A percentile compares a stretch with the other conserved stretches of the same genome.
These are phyloP conservation scores for Loris lydekkerianus DNA, from an alignment of 2,797 vertebrate species.

Conservation along the genomic window DNA sequence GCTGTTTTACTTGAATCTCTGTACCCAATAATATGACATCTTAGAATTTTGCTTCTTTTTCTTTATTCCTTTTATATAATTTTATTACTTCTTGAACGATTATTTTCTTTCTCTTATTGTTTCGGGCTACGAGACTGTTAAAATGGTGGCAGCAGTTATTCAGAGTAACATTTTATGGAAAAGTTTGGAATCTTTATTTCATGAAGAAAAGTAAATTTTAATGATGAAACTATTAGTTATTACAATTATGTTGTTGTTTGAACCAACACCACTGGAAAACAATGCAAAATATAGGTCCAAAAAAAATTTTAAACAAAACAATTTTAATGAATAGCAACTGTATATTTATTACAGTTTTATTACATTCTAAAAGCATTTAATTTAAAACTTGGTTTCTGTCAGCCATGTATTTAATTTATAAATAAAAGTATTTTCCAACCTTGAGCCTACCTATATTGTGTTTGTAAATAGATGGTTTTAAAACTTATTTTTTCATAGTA, in stretches of 20 bases:
- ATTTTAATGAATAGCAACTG: constrained; percentile 65
- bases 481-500: constrained; percentile 33
- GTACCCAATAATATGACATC: constrained; percentile 19
- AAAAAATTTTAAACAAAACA: constrained; percentile 45
- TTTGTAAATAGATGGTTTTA: constrained; percentile 21
- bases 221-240: constrained; percentile 66
- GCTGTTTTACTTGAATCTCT: constrained; percentile 57
- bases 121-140: constrained; percentile 49
- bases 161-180: constrained; percentile 64
- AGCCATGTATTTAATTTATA: constrained; percentile 64
- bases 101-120: constrained; percentile 66
- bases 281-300: neutral
- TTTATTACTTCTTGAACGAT: constrained; percentile 66
- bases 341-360: constrained; percentile 61
- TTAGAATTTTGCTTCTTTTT: constrained; percentile 53
- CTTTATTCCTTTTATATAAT: constrained; percentile 65
- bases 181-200: constrained; percentile 55
- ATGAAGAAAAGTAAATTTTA: constrained; percentile 67
- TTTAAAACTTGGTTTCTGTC: constrained; percentile 66
- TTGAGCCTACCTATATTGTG: constrained; percentile 26
- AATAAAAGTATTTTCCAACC: neutral
- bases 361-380: constrained; percentile 51
- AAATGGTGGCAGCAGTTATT: neutral
- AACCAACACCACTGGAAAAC: constrained; percentile 25
- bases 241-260: constrained; percentile 67